A percentile compares a stretch with the other conserved stretches of the same genome.
Conservation (phyloP, 2,113 vertebrate genomes). For the Dendropsophus ebraccatus region DNA sequence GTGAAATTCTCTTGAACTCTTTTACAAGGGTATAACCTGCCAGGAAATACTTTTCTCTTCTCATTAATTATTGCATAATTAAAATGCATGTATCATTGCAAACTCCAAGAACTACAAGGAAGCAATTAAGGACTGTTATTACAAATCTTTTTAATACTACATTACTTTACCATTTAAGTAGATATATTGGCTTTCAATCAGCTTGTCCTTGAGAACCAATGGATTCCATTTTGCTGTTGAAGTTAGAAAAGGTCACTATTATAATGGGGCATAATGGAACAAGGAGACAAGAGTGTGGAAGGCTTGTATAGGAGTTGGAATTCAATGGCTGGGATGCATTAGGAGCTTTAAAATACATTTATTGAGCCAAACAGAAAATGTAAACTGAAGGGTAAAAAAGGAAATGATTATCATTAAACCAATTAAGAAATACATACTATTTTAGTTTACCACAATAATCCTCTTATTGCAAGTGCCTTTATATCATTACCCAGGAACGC, state of each 20-base stretch:
- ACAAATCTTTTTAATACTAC: constrained; percentile 60
- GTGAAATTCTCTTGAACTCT: constrained; percentile 55
- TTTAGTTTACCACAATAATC: constrained; percentile 35
- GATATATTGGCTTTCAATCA: constrained; percentile 59
- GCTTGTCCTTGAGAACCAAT: constrained; percentile 59
- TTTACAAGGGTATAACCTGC: constrained; percentile 57
- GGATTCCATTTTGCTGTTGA: constrained; percentile 50
- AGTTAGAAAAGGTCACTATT: constrained; percentile 55
- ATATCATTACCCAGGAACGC: constrained; percentile 22
- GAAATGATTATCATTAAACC: constrained; percentile 17
- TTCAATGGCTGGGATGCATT: constrained; percentile 49
- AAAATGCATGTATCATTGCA: constrained; percentile 58
- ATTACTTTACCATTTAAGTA: constrained; percentile 58
- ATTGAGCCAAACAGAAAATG: constrained; percentile 40
- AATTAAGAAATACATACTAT: constrained; percentile 14
- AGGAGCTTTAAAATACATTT: constrained; percentile 47
- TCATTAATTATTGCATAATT: constrained; percentile 60
- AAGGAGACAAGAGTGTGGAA: constrained; percentile 24
- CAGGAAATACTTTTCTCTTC: constrained; percentile 59
- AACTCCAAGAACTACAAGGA: constrained; percentile 57
- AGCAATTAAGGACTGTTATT: constrained; percentile 58
- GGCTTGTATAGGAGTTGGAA: constrained; percentile 47
- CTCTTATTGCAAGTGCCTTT: neutral
- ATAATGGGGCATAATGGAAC: constrained; percentile 59
- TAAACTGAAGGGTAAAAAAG: constrained; percentile 46